phyloP scores from a whole-genome alignment of 2,888 invertebrate species.

The Melitaea athalia region DNA sequence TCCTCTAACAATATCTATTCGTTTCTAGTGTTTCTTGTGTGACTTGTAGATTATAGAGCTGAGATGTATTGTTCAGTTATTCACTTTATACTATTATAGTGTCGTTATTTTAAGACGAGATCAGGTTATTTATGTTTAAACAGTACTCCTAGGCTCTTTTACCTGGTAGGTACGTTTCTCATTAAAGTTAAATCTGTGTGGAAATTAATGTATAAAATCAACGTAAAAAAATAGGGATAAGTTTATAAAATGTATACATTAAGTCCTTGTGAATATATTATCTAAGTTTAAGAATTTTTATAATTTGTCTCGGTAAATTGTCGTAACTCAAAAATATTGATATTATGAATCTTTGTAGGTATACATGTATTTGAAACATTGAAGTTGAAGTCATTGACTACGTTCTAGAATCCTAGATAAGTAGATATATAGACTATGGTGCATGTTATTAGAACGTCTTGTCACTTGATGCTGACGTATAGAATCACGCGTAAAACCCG shows the following conservation, averaged over 20 bases:
- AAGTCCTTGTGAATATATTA: too few species aligned
- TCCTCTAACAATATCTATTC: constrained; percentile 72
- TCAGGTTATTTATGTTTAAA: not conserved
- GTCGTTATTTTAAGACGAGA: not conserved
- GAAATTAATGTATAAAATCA: too few species aligned
- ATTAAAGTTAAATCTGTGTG: too few species aligned
- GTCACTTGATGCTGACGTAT: constrained; percentile 59
- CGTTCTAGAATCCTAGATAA: too few species aligned
- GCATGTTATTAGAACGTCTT: constrained; percentile 50
- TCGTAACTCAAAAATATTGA: too few species aligned
- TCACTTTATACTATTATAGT: not conserved
- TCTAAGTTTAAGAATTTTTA: too few species aligned
- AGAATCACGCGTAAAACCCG: constrained; percentile 53
- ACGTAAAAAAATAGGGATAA: too few species aligned
- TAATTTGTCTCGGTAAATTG: too few species aligned
- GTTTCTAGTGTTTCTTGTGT: constrained; percentile 57
- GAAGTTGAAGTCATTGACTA: not conserved
- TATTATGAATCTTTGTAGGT: too few species aligned
- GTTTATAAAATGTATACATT: too few species aligned
- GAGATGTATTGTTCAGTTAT: constrained; percentile 16
- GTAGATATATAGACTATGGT: not conserved
- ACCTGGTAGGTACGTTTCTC: too few species aligned
- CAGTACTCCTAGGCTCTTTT: not conserved
- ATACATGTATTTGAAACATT: too few species aligned
- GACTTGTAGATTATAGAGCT: constrained; percentile 45